Conservation (phyloP, 2,888 invertebrate genomes). For the Drosophila pseudotalamancana region DNA sequence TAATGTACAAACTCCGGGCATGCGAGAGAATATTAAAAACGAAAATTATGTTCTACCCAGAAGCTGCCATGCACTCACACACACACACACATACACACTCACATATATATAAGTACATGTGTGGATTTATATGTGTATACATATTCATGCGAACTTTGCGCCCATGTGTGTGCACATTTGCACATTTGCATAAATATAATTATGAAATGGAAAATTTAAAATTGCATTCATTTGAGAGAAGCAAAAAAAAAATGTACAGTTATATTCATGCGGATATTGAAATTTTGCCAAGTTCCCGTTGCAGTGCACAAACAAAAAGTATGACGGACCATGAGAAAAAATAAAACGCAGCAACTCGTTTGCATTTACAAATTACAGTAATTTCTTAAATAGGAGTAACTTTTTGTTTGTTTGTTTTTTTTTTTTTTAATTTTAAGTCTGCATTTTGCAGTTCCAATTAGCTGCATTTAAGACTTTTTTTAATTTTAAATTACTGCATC, state of each 20-base stretch:
- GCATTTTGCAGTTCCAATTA: background rate
- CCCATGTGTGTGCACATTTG: conserved; percentile 25
- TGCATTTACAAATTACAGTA: background rate
- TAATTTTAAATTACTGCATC: no score
- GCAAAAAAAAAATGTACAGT: conserved; percentile 26
- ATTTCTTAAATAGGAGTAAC: background rate
- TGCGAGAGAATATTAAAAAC: conserved; percentile 81
- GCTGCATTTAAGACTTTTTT: background rate
- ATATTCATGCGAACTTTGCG: conserved; percentile 47
- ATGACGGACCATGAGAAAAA: background rate
- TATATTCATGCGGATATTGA: conserved; percentile 64
- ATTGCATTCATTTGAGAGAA: conserved; percentile 59
- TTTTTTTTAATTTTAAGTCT: background rate
- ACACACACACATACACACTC: conserved; percentile 6
- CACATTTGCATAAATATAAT: conserved; percentile 81
- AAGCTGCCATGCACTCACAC: conserved; percentile 44
- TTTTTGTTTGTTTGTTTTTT: no score
- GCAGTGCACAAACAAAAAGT: conserved; percentile 36
- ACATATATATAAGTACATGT: conserved; percentile 3
- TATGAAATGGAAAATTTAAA: conserved; percentile 70
- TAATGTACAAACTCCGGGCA: conserved; percentile 78
- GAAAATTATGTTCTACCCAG: conserved; percentile 77
- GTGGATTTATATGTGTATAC: background rate
- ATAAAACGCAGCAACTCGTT: background rate
- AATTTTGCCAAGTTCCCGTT: conserved; percentile 49